A percentile compares a stretch with the other conserved stretches of the same genome.
phyloP scores from a whole-genome alignment of 1,140 invertebrate species.

The Magallana angulata region DNA sequence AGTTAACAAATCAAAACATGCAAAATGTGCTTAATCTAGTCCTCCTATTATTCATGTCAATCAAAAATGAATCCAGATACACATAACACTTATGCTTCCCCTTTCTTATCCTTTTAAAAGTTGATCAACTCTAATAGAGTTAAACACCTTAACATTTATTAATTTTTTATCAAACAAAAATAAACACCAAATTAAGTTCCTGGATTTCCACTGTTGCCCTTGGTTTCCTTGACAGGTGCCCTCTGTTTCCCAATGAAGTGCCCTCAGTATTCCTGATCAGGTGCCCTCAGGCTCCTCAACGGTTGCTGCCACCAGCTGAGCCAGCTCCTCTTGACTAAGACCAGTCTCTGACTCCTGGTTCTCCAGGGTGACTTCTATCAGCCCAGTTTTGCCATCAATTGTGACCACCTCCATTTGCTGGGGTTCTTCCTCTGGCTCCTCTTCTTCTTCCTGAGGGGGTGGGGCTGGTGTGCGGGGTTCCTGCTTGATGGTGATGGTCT shows the following conservation, averaged over 20 bases:
- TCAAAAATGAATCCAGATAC: too few relatives aligned
- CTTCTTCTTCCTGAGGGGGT: neutral
- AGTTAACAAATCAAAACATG: too few relatives aligned
- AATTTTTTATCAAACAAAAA: too few relatives aligned
- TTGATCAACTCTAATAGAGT: too few relatives aligned
- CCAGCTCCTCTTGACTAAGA: conserved; percentile 56
- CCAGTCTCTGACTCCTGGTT: conserved; percentile 56
- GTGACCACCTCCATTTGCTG: conserved; percentile 36
- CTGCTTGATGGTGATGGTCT: conserved; percentile 34
- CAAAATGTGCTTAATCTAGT: too few relatives aligned
- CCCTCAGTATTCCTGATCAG: neutral
- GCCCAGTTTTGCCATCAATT: conserved; percentile 43
- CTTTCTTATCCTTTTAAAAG: too few relatives aligned
- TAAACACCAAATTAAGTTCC: too few relatives aligned
- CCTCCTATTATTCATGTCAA: too few relatives aligned
- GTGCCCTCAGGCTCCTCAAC: conserved; percentile 10
- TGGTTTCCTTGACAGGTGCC: too few relatives aligned
- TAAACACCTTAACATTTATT: too few relatives aligned
- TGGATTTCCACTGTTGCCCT: too few relatives aligned
- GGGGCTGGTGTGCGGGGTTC: conserved; percentile 29
- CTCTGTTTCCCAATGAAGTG: neutral
- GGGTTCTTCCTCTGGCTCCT: conserved; percentile 8
- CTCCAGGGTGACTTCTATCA: conserved; percentile 53
- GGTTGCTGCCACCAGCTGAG: conserved; percentile 55
- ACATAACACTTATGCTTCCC: too few relatives aligned